Percentiles rank a stretch among this genome's conserved stretches.
Evolutionary conservation across 2,797 vertebrate genomes (phyloP).

Genomic region (Zalophus californianus): DNA sequence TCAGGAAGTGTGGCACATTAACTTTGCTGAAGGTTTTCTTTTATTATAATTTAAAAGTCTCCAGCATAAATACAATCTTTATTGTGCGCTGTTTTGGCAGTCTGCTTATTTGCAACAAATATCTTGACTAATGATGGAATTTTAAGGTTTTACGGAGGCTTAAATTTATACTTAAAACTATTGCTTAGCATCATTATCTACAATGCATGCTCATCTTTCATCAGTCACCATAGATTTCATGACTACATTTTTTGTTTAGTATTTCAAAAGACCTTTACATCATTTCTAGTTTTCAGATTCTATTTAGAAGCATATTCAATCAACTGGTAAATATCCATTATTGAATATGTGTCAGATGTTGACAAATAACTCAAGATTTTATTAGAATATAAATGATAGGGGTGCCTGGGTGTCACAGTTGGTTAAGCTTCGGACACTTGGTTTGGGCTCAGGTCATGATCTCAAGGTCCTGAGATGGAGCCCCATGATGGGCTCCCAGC

Average conservation of each 20-base stretch:
- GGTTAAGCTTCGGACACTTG: background rate
- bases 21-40: slow-evolving; percentile 23
- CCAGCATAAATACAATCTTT: background rate
- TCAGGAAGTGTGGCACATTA: background rate
- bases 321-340: background rate
- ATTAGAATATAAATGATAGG: background rate
- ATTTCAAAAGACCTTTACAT: background rate
- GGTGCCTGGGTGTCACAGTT: background rate
- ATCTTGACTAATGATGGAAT: background rate
- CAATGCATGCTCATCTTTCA: background rate
- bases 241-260: background rate
- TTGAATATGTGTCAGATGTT: background rate
- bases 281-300: background rate
- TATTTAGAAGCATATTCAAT: background rate
- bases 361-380: background rate
- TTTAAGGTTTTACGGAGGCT: background rate
- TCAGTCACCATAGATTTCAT: background rate
- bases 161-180: background rate
- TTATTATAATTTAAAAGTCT: slow-evolving; percentile 31
- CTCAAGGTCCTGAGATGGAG: background rate
- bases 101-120: background rate
- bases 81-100: background rate
- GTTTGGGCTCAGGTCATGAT: background rate
- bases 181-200: background rate
- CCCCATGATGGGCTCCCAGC: background rate